Base-by-base conservation (phyloP, 2,888 invertebrate genomes). In the Lampropteryx suffumata region DNA sequence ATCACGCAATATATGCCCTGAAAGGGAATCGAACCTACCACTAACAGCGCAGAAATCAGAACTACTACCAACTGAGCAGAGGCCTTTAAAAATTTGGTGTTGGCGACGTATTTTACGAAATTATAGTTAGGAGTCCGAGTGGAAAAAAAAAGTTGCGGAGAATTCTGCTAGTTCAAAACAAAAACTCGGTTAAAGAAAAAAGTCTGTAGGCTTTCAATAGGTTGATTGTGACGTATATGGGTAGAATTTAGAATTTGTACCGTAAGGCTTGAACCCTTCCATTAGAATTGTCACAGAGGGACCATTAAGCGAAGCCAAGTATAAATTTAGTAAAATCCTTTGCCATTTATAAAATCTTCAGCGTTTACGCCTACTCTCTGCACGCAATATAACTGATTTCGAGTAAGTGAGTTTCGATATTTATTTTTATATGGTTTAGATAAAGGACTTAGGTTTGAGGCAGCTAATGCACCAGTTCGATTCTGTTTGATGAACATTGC, bases 201-300 rank as follows among this genome's bases (percentile, higher is more conserved):
- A n/a, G n/a, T n/a, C n/a, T n/a, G n/a, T n/a, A n/a, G n/a, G 17
- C 3, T 17, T 17, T 17, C 17, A 17, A 17, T 17, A 55, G 59
- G 66, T 66, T 76, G 75, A 81, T 78, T 73, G 79, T 76, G 72
- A 82, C 67, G 64, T 73, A 82, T 75, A 68, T 62, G 63, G 67
- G 69, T 65, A 59, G 54, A 67, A 68, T 64, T 58, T 61, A 64
- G 73, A 68, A 64, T 76, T 52, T 73, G 71, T 64, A 64, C 69
- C 57, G 55, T 54, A 52, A 59, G 54, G 59, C 54, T 65, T 60
- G 62, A 76, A 73, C 77, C 81, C 74, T 76, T 76, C 69, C 67
- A 67, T 69, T 70, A 67, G 65, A 72, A 76, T 71, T 69, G 71
- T 68, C 71, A 72, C 76, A 65, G 49, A 55, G 80, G 80, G 75